Conservation (phyloP, 2,888 invertebrate species). For the Automeris io region DNA sequence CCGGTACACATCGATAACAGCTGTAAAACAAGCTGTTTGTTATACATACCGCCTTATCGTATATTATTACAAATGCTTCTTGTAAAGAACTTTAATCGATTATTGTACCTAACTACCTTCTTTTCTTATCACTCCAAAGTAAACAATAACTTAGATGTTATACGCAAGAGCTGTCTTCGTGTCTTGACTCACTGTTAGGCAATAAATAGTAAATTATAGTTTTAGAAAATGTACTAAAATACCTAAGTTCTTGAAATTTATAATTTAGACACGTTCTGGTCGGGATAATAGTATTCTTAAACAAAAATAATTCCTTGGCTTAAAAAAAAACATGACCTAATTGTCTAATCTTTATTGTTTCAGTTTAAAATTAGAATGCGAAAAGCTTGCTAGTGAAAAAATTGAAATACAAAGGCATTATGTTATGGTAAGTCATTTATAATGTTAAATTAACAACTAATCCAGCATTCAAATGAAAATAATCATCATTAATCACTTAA, state of each 20-base stretch:
- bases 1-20: conserved; percentile 41
- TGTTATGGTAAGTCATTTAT: conserved; percentile 84
- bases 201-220: too few species aligned
- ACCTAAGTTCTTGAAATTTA: too few species aligned
- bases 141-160: too few species aligned
- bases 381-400: conserved; percentile 92
- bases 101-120: conserved; percentile 1
- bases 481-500: conserved; percentile 31
- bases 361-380: conserved; percentile 91
- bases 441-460: background rate
- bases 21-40: conserved; percentile 45
- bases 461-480: conserved; percentile 26
- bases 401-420: conserved; percentile 94
- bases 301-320: too few species aligned
- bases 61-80: conserved; percentile 39
- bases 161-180: too few species aligned
- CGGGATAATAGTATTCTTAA: too few species aligned
- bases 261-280: too few species aligned
- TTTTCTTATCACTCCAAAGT: background rate
- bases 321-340: too few species aligned
- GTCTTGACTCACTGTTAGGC: too few species aligned
- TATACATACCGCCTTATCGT: conserved; percentile 27
- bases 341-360: conserved; percentile 47
- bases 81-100: conserved; percentile 29
- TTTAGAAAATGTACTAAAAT: too few species aligned